phyloP scores from a whole-genome alignment of 2,888 invertebrate genomes.

The Lycocerus yunnanus region DNA sequence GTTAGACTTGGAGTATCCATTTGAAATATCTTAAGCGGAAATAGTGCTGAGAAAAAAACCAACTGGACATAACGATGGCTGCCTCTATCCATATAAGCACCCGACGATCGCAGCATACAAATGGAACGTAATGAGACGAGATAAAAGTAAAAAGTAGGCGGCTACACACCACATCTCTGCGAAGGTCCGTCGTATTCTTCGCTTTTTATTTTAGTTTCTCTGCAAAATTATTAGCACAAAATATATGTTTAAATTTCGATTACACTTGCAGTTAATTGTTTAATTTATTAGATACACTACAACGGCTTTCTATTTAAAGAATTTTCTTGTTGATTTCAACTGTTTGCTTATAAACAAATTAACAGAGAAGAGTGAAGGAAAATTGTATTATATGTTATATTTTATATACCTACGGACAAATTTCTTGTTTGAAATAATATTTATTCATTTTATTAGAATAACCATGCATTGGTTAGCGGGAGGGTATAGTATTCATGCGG shows the following conservation, averaged over 20 bases:
- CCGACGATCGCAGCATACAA: conserved; percentile 54
- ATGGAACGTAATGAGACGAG: conserved; percentile 53
- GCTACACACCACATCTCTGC: conserved; percentile 40
- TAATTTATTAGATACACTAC: background rate
- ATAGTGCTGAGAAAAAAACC: conserved; percentile 50
- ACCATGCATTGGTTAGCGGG: too few relatives aligned
- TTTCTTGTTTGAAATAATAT: too few relatives aligned
- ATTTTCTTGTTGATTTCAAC: background rate
- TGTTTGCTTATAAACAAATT: background rate
- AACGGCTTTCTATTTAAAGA: background rate
- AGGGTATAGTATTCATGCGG: too few relatives aligned
- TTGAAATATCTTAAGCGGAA: conserved; percentile 53
- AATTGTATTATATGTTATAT: too few relatives aligned
- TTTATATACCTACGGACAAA: too few relatives aligned
- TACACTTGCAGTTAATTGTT: background rate
- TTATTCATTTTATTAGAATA: too few relatives aligned
- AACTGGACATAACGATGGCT: conserved; percentile 52
- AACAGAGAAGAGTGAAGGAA: background rate
- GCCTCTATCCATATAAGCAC: conserved; percentile 54
- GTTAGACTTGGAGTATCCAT: conserved; percentile 46
- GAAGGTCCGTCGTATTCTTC: conserved; percentile 21
- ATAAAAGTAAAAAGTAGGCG: conserved; percentile 55
- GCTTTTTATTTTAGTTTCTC: conserved; percentile 31
- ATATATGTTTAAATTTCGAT: background rate
- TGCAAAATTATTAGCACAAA: conserved; percentile 15